Base-by-base conservation (phyloP, 2,113 vertebrate species). In the Prietella phreatophila region DNA sequence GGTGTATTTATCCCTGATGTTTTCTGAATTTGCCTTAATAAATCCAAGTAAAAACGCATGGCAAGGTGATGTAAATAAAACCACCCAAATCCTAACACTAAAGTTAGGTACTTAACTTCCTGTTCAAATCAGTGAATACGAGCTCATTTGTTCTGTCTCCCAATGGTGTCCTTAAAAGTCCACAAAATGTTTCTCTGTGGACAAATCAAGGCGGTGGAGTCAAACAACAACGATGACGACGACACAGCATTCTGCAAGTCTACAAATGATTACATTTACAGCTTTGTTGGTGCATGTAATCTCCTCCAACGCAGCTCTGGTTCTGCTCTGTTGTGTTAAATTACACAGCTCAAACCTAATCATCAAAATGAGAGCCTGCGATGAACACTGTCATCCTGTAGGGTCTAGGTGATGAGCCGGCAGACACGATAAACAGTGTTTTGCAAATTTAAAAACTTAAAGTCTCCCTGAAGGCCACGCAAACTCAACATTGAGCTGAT, bases 401-500 rank as follows among this genome's bases (percentile, higher is more conserved):
- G 81, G 63, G 36, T 63, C 56, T 50, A 67, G 14, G 61, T 50
- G 61, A 83, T 65, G 82, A 83, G 61, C 61, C 8, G 25, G 39
- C 6, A 65, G 39, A 83, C 39, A n/a, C 6, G 8, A 67, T 67
- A 83, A 65, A 67, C 39, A 83, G 60, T n/a, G 58, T 42, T 83
- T 65, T 83, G 82, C 39, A 63, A 83, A 83, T 47, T 17, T 47
- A 39, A 63, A 22, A 63, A 22, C 25, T 27, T 65, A 65, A 63
- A 83, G 65, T 50, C 82, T 65, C 25, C 33, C 58, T 60, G 56
- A 22, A 22, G 58, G 56, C 30, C 11, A 42, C 0, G 17, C 60
- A 65, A 75, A 85, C 50, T 53, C 56, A 33, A n/a, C 42, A 76
- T 85, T 63, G 80, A 69, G 84, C 76, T 84, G 83, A 89, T 84